A percentile compares a stretch with the other conserved stretches of the same genome.
These are phyloP conservation scores for Trochalopteron elliotii DNA, from an alignment of 2,113 vertebrate genomes.

Conservation along the genomic window DNA sequence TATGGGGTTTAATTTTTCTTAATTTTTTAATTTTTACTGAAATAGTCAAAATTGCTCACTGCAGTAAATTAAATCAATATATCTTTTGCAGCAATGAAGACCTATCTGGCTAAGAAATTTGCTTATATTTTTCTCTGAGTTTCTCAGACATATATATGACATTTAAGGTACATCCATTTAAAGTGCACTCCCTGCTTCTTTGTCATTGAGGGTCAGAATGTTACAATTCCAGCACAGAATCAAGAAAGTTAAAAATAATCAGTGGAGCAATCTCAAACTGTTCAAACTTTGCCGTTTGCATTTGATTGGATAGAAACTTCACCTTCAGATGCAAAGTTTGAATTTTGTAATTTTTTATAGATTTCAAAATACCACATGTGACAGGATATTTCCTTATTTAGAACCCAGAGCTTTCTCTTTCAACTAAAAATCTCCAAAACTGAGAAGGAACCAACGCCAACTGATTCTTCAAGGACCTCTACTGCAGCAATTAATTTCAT, in stretches of 20 bases:
- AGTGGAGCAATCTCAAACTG: neutral
- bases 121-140: neutral
- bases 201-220: neutral
- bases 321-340: neutral
- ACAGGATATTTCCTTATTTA: constrained; percentile 58
- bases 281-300: neutral
- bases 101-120: neutral
- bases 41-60: neutral
- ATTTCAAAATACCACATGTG: constrained; percentile 48
- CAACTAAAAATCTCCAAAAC: neutral
- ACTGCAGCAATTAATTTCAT: neutral
- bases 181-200: neutral
- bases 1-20: neutral
- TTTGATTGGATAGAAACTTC: neutral
- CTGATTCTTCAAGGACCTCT: neutral
- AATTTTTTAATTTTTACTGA: too few species aligned
- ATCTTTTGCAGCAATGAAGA: neutral
- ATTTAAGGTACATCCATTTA: neutral
- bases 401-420: neutral
- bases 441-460: neutral
- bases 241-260: neutral
- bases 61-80: neutral
- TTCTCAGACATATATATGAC: neutral
- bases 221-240: neutral
- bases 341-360: constrained; percentile 4